A percentile compares a stretch with the other conserved stretches of the same genome.
phyloP scores from a whole-genome alignment of 2,888 invertebrate species.

The Netelia virgata region DNA sequence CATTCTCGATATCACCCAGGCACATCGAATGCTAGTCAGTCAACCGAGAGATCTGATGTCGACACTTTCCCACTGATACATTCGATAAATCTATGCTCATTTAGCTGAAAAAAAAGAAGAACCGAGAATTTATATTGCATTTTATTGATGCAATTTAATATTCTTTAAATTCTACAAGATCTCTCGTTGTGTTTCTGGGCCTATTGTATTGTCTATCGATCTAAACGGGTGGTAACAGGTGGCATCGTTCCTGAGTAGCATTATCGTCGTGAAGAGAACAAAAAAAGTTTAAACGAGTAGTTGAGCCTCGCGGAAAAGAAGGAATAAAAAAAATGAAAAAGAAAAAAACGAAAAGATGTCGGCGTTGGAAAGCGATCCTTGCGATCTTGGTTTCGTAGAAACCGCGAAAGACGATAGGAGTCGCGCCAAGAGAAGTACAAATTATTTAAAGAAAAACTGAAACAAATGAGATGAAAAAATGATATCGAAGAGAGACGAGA shows the following conservation, averaged over 20 bases:
- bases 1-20: constrained; percentile 46
- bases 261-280: constrained; percentile 75
- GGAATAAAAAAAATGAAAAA: constrained; percentile 9
- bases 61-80: background rate
- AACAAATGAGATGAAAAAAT: constrained; percentile 52
- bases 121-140: constrained; percentile 25
- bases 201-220: constrained; percentile 45
- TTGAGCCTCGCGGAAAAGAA: constrained; percentile 59
- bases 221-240: constrained; percentile 71
- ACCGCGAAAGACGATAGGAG: constrained; percentile 73
- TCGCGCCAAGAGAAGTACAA: constrained; percentile 81
- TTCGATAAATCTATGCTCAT: constrained; percentile 29
- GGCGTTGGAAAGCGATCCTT: constrained; percentile 79
- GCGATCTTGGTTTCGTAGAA: constrained; percentile 74
- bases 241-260: constrained; percentile 75
- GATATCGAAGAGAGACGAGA: constrained; percentile 49
- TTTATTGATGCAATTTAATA: constrained; percentile 9
- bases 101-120: constrained; percentile 5
- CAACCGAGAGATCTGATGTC: constrained; percentile 58
- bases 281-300: constrained; percentile 60
- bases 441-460: constrained; percentile 74
- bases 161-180: constrained; percentile 28
- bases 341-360: constrained; percentile 73
- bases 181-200: constrained; percentile 66
- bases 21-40: constrained; percentile 69